Evolutionary conservation across 2,888 invertebrate species (phyloP).

Genomic region (Apantesis nais): DNA sequence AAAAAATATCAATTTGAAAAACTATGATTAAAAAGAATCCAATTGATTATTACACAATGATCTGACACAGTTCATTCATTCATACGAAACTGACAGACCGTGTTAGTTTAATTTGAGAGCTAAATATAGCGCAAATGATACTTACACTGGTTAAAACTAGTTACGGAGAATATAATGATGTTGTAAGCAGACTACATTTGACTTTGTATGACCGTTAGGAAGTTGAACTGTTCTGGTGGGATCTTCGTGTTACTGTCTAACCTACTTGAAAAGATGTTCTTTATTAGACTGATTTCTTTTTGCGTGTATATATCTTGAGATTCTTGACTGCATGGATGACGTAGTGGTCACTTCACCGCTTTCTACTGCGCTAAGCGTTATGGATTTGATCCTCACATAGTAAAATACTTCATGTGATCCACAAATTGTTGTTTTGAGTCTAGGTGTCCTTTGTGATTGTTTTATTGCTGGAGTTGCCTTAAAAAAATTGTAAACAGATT

Average conservation of each 20-base stretch:
- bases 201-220: background rate
- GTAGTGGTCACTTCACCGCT: too few species aligned
- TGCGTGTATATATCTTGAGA: background rate
- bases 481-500: too few species aligned
- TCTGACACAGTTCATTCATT: conserved; percentile 22
- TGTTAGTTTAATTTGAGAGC: conserved; percentile 48
- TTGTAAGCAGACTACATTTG: conserved; percentile 5
- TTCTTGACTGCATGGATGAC: background rate
- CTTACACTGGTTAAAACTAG: conserved; percentile 28
- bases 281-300: background rate
- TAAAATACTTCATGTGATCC: too few species aligned
- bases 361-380: too few species aligned
- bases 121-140: conserved; percentile 51
- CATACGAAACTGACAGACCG: conserved; percentile 43
- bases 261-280: background rate
- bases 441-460: too few species aligned
- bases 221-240: background rate
- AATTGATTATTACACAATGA: conserved; percentile 7
- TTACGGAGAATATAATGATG: conserved; percentile 34
- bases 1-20: too few species aligned
- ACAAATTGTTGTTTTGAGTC: too few species aligned
- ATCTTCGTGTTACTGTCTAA: background rate
- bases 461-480: too few species aligned
- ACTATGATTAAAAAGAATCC: background rate
- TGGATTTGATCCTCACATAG: too few species aligned